A percentile compares a stretch with the other conserved stretches of the same genome.
Conservation (phyloP, 2,113 vertebrate species). For the Thomomys bottae region DNA sequence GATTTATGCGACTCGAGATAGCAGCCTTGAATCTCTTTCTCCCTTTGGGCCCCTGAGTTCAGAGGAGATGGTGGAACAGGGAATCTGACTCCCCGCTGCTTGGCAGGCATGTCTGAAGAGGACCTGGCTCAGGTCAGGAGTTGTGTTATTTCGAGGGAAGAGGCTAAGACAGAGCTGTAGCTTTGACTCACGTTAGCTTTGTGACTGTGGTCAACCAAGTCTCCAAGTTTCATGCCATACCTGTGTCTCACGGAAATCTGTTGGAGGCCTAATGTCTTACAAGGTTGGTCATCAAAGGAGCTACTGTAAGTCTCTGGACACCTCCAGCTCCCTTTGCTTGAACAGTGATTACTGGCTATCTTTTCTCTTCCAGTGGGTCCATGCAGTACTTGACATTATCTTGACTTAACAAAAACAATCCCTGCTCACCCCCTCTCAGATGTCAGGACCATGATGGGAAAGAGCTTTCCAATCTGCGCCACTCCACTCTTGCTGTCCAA, state of each 20-base stretch:
- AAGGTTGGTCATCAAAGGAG: background rate
- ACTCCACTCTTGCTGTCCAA: no score
- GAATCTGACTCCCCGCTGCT: background rate
- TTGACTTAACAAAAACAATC: no score
- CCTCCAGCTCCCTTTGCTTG: background rate
- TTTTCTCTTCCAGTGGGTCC: no score
- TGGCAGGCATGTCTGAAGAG: background rate
- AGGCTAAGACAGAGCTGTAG: background rate
- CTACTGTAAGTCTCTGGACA: background rate
- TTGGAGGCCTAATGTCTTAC: background rate
- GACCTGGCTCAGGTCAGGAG: background rate
- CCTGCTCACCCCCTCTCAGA: no score
- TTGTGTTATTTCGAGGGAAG: background rate
- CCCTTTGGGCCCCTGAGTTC: slow-evolving; percentile 68
- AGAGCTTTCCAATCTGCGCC: no score
- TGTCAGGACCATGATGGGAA: no score
- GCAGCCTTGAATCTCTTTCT: slow-evolving; percentile 74
- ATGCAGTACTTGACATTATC: no score
- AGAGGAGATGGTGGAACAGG: slow-evolving; percentile 53
- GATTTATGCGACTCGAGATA: slow-evolving; percentile 84
- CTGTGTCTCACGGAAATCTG: no score
- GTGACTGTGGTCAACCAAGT: background rate
- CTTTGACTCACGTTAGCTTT: background rate
- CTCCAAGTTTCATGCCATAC: background rate
- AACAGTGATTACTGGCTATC: no score